Base-by-base conservation (phyloP, 2,113 vertebrate species). In the Saguinus midas region DNA sequence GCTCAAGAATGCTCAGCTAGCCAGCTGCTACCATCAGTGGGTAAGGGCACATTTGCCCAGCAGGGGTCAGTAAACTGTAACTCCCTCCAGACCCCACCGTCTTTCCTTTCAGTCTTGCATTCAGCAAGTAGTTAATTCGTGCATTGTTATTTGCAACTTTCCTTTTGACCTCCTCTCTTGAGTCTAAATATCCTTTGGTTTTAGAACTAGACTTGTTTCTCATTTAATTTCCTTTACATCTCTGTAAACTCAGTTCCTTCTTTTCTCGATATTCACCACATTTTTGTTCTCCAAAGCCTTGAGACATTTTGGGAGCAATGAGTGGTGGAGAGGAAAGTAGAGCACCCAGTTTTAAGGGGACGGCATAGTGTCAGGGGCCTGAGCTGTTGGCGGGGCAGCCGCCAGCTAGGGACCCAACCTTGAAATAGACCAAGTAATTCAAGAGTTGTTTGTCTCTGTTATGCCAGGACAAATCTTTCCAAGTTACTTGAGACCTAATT, bases 251-350 rank as follows among this genome's bases (percentile, higher is more conserved):
- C 8, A 12, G 4, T 61, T 66, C 52, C 55, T 64, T 90, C 35
- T 68, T 91, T 92, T 55, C 52, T 94, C 0, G 10, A 0, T 88
- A 82, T 43, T 87, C 40, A 78, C 7, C 40, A 72, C 29, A 20
- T 29, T 92, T 87, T 96, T 81, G 4, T 94, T 73, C 81, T 96
- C 48, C 17, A 87, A 87, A 90, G 5, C 48, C 21, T 82, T 88
- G 83, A 50, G n/a, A 58, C 7, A 50, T 93, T 81, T 76, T 43
- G 64, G 25, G 45, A 73, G 6, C 87, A 21, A 86, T 25, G 6
- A 21, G 21, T 80, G 4, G 8, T 32, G 55, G 25, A 90, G 13
- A 82, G 3, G 43, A 57, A 93, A 78, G 32, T 80, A 87, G 43
- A 64, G 64, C 73, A 50, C 29, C 10, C n/a, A 73, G 7, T 81